These are phyloP conservation scores for Cebus imitator DNA, from an alignment of 2,113 vertebrate species.

Conservation along the genomic window DNA sequence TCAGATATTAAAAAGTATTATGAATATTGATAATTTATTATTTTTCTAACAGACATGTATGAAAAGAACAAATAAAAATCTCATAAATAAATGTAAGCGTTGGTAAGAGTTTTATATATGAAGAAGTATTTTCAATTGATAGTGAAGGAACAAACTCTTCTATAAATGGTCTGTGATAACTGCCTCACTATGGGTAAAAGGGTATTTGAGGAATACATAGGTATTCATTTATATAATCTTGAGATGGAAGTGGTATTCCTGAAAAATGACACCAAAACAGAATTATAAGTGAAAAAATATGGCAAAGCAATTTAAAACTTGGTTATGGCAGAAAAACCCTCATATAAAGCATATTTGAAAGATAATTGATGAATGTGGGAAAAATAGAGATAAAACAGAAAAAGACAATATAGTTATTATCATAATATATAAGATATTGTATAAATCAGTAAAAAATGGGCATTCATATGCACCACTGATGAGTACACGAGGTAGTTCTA, in stretches of 20 bases:
- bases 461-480: neutral
- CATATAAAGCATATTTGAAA: neutral
- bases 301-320: neutral
- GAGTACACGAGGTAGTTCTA: neutral
- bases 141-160: neutral
- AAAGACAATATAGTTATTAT: neutral
- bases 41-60: neutral
- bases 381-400: neutral
- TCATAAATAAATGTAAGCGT: neutral
- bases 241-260: neutral
- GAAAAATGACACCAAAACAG: neutral
- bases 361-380: neutral
- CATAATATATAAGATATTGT: neutral
- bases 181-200: neutral
- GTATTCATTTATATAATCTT: neutral
- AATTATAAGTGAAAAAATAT: neutral
- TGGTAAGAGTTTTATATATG: neutral
- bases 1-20: neutral
- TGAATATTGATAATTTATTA: neutral
- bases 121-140: neutral
- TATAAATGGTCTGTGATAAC: neutral
- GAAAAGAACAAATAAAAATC: neutral
- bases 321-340: neutral
- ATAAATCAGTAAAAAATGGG: neutral
- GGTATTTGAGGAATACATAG: neutral